These are phyloP conservation scores for Lanistes nyassanus DNA, from an alignment of 1,140 invertebrate species.

Conservation along the genomic window DNA sequence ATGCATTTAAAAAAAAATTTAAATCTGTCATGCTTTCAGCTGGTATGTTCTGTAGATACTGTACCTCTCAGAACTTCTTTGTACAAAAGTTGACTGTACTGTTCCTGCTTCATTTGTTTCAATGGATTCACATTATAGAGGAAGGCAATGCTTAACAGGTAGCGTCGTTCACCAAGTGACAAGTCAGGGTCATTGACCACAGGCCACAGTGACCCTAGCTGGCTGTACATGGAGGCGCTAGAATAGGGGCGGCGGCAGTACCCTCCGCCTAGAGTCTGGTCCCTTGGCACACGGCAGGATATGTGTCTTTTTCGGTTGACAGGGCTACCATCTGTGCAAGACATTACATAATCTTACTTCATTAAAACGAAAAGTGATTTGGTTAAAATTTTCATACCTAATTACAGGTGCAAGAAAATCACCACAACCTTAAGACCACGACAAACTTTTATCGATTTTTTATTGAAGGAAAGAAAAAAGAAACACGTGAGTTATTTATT, in stretches of 20 bases:
- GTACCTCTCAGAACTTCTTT: constrained; percentile 42
- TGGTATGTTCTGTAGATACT: too few relatives aligned
- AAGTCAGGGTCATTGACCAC: constrained; percentile 39
- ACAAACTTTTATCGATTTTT: too few relatives aligned
- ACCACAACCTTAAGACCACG: too few relatives aligned
- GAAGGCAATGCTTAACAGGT: constrained; percentile 46
- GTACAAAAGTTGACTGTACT: constrained; percentile 41
- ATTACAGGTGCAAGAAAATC: too few relatives aligned
- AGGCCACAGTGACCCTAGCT: constrained; percentile 20
- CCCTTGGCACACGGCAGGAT: constrained; percentile 34
- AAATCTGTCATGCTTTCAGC: too few relatives aligned
- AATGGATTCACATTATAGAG: constrained; percentile 47
- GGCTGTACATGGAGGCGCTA: constrained; percentile 1
- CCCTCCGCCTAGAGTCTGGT: constrained; percentile 6
- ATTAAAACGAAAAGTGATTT: too few relatives aligned
- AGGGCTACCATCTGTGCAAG: constrained; percentile 33
- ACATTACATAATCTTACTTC: neutral
- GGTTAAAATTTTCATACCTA: too few relatives aligned
- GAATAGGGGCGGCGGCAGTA: constrained; percentile 10
- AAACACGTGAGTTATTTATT: too few relatives aligned
- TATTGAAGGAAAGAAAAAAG: too few relatives aligned
- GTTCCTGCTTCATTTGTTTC: constrained; percentile 43
- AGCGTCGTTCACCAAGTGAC: constrained; percentile 39
- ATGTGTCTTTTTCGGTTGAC: constrained; percentile 42
- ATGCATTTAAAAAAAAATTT: too few relatives aligned